phyloP scores from a whole-genome alignment of 1,140 invertebrate species.

The Eriocheir sinensis region DNA sequence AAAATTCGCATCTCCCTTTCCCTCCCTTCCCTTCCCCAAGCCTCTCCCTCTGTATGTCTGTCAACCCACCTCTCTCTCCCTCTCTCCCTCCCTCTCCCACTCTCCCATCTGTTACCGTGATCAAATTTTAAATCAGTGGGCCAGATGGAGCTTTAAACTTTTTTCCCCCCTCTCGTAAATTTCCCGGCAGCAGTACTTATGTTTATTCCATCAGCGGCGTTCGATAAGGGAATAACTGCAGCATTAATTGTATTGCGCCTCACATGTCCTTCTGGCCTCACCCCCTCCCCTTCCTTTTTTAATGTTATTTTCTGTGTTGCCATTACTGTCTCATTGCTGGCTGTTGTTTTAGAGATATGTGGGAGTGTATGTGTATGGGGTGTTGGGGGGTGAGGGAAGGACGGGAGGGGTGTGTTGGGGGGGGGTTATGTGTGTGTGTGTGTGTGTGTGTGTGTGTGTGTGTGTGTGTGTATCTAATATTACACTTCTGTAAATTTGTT shows the following conservation, averaged over 20 bases:
- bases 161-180: background rate
- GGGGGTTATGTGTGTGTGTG: background rate
- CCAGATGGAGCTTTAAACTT: background rate
- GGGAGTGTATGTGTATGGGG: too few relatives aligned
- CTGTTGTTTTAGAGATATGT: background rate
- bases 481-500: too few relatives aligned
- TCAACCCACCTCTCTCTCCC: background rate
- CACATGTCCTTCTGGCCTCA: too few relatives aligned
- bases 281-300: too few relatives aligned
- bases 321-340: background rate
- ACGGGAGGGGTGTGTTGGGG: too few relatives aligned
- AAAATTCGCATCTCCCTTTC: background rate
- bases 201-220: background rate
- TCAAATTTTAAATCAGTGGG: conserved; percentile 15
- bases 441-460: background rate
- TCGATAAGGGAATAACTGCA: background rate
- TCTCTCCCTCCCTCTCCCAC: too few relatives aligned
- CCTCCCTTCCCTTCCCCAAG: too few relatives aligned
- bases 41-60: too few relatives aligned
- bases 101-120: background rate
- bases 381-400: too few relatives aligned
- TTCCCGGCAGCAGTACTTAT: background rate
- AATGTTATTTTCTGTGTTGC: background rate
- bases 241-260: background rate
- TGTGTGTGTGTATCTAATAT: too few relatives aligned